Evolutionary conservation across 2,888 invertebrate species (phyloP), one percentile per base, ranked within the genome.

Genomic region (Oligia latruncula): DNA sequence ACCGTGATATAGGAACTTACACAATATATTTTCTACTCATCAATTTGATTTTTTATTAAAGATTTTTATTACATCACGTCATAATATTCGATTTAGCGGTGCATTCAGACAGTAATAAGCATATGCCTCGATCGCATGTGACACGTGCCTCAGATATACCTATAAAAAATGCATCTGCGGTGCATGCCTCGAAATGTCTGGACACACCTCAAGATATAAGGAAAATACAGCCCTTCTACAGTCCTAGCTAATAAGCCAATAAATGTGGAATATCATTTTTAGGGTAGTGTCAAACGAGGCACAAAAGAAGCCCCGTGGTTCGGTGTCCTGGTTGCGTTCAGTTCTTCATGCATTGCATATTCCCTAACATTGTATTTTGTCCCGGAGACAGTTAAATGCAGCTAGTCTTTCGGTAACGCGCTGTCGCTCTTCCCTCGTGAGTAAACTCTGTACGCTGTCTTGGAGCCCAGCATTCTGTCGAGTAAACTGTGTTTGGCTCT

Each of bases 341-440:
- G 52, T 73, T 62, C 64, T 78, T 86, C 62, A 58, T 78, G 40
- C 8, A 66, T 83, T 66, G 35, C 68, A 65, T 74, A 55, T 71
- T 86, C 20, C 13, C 64, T 62, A 71, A 80, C 71, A 71, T 72
- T 58, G 64, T 71, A 67, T 74, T 62, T 80, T 82, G 80, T 82
- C 80, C 58, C 55, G 60, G 58, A 74, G 74, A 78, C 49, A 76
- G 66, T 64, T 79, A 87, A 84, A 81, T 83, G 78, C 80, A 81
- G 70, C 91, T 95, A 98, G 94, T 98, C 98, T 95, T 98, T 98
- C 17, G 98, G 98, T 88, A 99, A 95, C 55, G 98, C 98, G 92
- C 98, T 98, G 92, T 99, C 99, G 95, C 99, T 99, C 94, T 99
- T 99, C 71, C 99, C 99, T 80, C 99, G 97, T 29, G 98, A 98